Evolutionary conservation across 2,888 invertebrate species (phyloP).

Genomic region (Synergus japonicus): DNA sequence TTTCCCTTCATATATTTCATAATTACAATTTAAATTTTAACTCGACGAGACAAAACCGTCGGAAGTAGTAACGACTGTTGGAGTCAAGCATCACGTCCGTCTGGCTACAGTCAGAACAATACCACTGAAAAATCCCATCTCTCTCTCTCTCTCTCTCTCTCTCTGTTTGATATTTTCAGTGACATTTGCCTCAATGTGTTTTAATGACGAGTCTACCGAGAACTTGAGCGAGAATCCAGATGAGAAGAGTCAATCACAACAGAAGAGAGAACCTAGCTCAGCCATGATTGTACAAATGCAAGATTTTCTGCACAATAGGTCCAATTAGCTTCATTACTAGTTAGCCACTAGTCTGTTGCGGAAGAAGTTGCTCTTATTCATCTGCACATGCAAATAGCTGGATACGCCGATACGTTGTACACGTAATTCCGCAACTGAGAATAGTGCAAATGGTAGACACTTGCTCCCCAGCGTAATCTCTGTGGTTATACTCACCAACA

Average conservation of each 20-base stretch:
- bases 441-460: slow-evolving; percentile 37
- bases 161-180: too few relatives aligned
- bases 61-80: background rate
- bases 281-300: too few relatives aligned
- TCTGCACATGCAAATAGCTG: background rate
- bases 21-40: background rate
- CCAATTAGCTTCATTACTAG: background rate
- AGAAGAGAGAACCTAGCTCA: background rate
- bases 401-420: background rate
- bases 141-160: too few relatives aligned
- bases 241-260: too few relatives aligned
- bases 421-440: slow-evolving; percentile 22
- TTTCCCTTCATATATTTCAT: background rate
- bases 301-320: background rate
- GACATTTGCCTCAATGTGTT: too few relatives aligned
- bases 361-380: slow-evolving; percentile 30
- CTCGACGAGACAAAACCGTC: background rate
- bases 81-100: background rate
- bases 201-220: too few relatives aligned
- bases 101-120: background rate
- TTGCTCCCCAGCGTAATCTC: slow-evolving; percentile 36
- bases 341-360: background rate
- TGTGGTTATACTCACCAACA: slow-evolving; percentile 35
- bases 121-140: too few relatives aligned
- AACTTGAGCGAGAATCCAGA: too few relatives aligned